Evolutionary conservation across 2,888 invertebrate species (phyloP), one percentile per base, ranked within the genome.

Genomic region (Cantharis lateralis): DNA sequence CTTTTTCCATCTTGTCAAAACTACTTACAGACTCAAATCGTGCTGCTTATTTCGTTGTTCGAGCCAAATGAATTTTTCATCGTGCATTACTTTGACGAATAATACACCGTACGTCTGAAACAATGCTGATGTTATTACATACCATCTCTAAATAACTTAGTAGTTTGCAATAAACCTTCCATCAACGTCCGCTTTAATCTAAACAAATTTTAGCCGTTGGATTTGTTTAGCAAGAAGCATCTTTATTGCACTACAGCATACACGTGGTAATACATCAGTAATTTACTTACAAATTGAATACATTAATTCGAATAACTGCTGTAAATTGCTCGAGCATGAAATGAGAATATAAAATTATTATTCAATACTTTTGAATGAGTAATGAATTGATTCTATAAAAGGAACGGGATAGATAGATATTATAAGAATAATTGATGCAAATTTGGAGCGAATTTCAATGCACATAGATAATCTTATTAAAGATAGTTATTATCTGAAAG

Each of bases 1-100:
- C 83, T 85, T 83, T 83, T 85, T 83, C 82, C 80, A 79, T 80
- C 80, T 83, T 83, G 82, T 81, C 83, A 83, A 81, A 79, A 80
- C 80, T 82, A 82, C 82, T 83, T 83, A 83, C 80, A 81, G 81
- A 82, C 80, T 82, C 77, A 79, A 79, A 80, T 79, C 68, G 71
- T 69, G 71, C 69, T 20, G 70, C 24, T 24, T 64, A 48, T 48
- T 70, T 70, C 32, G 61, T 10, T 62, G 24, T 63, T 11, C 24
- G 24, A 20, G 20, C 64, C n/a, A 66, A 66, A 20, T 20, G 13
- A 20, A 13, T 66, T 66, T 66, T 66, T 24, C 11, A 16, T 15
- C n/a, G 11, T 66, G 64, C 24, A 20, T 66, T 66, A 66, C 48
- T 66, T 20, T 66, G 64, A 13, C 9, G 64, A 20, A 66, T 66